Evolutionary conservation across 2,113 vertebrate species (phyloP).

Genomic region (Isurus oxyrinchus): DNA sequence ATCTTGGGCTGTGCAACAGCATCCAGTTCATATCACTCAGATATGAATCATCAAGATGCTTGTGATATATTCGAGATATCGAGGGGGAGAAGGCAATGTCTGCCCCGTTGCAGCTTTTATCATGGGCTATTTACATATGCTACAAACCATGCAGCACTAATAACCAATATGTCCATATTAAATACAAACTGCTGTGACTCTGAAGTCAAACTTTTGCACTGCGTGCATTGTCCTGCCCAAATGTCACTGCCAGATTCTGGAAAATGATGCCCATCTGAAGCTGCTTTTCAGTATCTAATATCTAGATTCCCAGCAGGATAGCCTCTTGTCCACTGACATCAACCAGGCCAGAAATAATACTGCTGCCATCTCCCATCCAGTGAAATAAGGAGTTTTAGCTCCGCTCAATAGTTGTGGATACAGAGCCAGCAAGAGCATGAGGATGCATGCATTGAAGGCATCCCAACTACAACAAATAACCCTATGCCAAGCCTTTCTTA

Average conservation of each 20-base stretch:
- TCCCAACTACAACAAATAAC: not conserved
- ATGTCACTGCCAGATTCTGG: not conserved
- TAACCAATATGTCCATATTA: not conserved
- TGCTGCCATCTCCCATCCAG: not conserved
- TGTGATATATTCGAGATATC: not conserved
- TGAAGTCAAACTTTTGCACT: not conserved
- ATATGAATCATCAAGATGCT: no score
- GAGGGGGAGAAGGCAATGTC: not conserved
- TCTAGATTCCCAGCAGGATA: not conserved
- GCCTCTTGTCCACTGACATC: not conserved
- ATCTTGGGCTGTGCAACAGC: not conserved
- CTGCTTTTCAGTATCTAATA: not conserved
- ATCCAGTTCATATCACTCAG: not conserved
- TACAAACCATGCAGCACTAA: not conserved
- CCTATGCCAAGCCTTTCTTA: not conserved
- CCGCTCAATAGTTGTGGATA: not conserved
- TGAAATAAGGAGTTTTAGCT: not conserved
- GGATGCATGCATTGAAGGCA: not conserved
- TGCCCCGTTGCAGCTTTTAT: not conserved
- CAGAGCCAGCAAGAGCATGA: not conserved
- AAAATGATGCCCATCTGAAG: not conserved
- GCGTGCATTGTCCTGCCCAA: not conserved
- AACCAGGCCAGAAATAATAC: not conserved
- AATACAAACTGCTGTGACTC: not conserved
- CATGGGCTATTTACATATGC: not conserved